Base-by-base conservation (phyloP, 2,113 vertebrate genomes). In the Caloenas nicobarica region DNA sequence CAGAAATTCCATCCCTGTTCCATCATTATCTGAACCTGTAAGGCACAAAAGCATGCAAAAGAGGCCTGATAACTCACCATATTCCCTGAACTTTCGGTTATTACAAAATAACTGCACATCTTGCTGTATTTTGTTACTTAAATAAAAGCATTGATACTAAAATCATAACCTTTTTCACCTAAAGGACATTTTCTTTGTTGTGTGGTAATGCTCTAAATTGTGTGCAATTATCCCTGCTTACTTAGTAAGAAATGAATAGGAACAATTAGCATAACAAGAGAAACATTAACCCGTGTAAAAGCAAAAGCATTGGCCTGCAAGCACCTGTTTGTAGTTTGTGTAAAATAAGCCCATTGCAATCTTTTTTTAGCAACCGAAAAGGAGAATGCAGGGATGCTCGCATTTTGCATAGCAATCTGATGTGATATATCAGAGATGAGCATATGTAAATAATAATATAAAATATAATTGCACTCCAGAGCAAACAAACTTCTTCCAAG, bases 221-320 rank as follows among this genome's bases (percentile, higher is more conserved):
- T 79, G 72, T 91, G 48, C 66, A 96, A 97, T 97, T 98, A 96
- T 84, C 79, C 80, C 71, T 79, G 74, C 61, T 97, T 91, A 66
- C 73, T 95, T 86, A 86, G 78, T 61, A 95, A 92, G 79, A 93
- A 96, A 96, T 96, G 90, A 97, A 95, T 86, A 97, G 93, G 65
- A 91, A 82, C 82, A 96, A 98, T 97, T 97, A 97, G 66, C 95
- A 96, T 97, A 97, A 94, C 93, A 97, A 95, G 36, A 83, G 91
- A 92, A 87, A 94, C 23, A 83, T 91, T 96, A 91, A 96, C 86
- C 57, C 84, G 56, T 56, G 40, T 48, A 79, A 95, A 83, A 91
- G 44, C 14, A 33, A 89, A 96, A 92, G 22, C 58, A 50, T 13
- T 83, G 84, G 54, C 80, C 89, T 86, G 56, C 90, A 70, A 88